These are phyloP conservation scores for Sylvilagus floridanus DNA, from an alignment of 2,797 vertebrate genomes.

Conservation along the genomic window DNA sequence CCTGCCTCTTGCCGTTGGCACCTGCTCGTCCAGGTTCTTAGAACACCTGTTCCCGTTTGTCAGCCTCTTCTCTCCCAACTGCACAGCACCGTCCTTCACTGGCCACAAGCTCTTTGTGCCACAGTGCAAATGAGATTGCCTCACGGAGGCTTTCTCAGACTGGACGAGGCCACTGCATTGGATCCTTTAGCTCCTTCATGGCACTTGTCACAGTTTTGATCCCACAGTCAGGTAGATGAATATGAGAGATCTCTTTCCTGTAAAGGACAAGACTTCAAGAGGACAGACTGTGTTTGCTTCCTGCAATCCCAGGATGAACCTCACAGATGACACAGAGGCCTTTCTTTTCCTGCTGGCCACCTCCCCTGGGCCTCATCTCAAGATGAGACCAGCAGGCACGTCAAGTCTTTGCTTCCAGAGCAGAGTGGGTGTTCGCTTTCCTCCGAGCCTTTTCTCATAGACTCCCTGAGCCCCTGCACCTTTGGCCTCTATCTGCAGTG, in stretches of 20 bases:
- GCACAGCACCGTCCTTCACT: not conserved
- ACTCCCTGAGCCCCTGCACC: not conserved
- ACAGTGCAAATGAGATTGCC: not conserved
- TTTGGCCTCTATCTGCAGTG: not conserved
- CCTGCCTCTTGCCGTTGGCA: not conserved
- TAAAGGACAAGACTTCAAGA: not conserved
- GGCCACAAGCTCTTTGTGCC: not conserved
- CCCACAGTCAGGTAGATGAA: not conserved
- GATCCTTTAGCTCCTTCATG: not conserved
- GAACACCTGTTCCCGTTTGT: rapidly evolving
- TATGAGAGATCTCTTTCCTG: not conserved
- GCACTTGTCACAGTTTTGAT: not conserved
- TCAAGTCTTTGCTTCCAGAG: not conserved
- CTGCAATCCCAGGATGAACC: not conserved
- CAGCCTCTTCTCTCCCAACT: not conserved
- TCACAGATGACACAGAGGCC: not conserved
- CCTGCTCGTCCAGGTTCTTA: not conserved
- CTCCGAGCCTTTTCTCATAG: not conserved
- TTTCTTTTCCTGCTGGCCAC: not conserved
- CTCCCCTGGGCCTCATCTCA: not conserved
- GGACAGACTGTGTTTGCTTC: not conserved
- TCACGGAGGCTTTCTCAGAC: not conserved
- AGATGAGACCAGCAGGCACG: not conserved
- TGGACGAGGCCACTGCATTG: not conserved
- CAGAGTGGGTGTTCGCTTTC: not conserved